These are phyloP conservation scores for Pituophis catenifer DNA, from an alignment of 2,113 vertebrate genomes.

Conservation along the genomic window DNA sequence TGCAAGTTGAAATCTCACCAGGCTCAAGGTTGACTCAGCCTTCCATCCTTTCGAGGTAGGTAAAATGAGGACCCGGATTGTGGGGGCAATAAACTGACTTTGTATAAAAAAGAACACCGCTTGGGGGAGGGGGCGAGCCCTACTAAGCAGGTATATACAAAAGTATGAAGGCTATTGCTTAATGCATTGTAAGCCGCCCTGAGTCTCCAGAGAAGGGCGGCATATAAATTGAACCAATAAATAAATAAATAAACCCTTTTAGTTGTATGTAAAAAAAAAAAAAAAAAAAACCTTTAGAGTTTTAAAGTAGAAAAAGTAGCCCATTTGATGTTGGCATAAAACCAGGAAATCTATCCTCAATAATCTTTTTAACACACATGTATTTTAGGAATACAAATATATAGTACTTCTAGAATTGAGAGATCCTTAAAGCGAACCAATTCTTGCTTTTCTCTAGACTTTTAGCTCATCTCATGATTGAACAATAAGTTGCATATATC, in stretches of 20 bases:
- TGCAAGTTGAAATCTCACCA: no score
- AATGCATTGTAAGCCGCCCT: no score
- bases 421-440: not conserved
- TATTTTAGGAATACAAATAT: not conserved
- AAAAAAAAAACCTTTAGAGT: not conserved
- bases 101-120: no score
- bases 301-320: slow-evolving; percentile 7
- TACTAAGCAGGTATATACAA: no score
- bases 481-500: not conserved
- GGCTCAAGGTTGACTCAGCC: no score
- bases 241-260: not conserved
- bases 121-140: no score
- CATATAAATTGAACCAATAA: no score
- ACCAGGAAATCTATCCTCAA: not conserved
- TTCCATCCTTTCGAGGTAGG: no score
- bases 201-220: no score
- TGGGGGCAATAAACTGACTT: no score
- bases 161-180: no score
- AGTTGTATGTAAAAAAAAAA: not conserved
- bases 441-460: not conserved
- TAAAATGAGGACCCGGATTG: no score
- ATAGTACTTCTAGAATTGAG: not conserved
- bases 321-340: not conserved
- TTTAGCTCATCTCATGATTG: not conserved
- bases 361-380: not conserved